Percentiles rank a stretch among this genome's conserved stretches.
Conservation (phyloP, 1,140 invertebrate genomes). For the Streblospio benedicti region DNA sequence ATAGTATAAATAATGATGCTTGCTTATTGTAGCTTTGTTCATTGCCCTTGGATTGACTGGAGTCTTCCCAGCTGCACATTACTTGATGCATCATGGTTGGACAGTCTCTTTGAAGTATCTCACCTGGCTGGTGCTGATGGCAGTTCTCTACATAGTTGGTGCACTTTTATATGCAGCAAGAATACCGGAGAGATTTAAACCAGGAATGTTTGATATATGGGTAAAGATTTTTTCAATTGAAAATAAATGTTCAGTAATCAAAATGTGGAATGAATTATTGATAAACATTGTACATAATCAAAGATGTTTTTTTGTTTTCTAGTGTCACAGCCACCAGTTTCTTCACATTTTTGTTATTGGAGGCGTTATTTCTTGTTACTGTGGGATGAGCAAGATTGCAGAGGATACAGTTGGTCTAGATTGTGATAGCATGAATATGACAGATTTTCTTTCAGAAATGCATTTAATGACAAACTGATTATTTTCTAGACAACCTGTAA, state of each 20-base stretch:
- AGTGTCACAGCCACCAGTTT: not conserved
- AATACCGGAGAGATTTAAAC: constrained; percentile 16
- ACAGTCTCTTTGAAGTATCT: not conserved
- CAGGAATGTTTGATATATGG: not conserved
- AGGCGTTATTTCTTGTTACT: not conserved
- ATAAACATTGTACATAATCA: not conserved
- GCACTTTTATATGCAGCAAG: constrained; percentile 16
- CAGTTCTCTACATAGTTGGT: constrained; percentile 15
- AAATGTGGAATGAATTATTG: not conserved
- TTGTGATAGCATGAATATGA: too few relatives aligned
- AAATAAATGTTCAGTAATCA: not conserved
- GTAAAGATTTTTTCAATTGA: not conserved
- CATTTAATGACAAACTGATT: too few relatives aligned
- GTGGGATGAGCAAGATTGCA: not conserved
- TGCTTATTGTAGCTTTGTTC: constrained; percentile 64
- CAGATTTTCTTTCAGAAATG: too few relatives aligned
- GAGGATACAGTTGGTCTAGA: too few relatives aligned
- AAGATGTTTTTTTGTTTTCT: not conserved
- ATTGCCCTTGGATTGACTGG: constrained; percentile 91
- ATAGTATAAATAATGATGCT: not conserved
- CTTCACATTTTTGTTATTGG: not conserved
- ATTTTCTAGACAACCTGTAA: too few relatives aligned
- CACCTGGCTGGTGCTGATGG: constrained; percentile 16
- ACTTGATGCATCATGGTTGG: not conserved
- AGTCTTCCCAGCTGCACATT: constrained; percentile 61